Conservation (phyloP, 2,113 vertebrate genomes). For the Bombycilla garrulus region DNA sequence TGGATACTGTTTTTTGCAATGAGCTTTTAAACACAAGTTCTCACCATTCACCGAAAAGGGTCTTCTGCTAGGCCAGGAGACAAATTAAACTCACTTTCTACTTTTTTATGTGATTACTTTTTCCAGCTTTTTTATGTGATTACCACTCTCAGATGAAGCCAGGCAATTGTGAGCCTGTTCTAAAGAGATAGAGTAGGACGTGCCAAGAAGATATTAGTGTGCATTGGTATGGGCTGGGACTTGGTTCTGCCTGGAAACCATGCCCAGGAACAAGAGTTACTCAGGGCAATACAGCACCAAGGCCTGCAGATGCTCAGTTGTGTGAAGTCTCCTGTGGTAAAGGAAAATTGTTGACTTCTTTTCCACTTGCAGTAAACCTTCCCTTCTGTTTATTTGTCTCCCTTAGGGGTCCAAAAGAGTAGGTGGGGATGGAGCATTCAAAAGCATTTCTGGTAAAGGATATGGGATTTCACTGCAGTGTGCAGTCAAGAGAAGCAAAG, state of each 20-base stretch:
- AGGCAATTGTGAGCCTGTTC: neutral
- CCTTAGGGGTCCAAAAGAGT: neutral
- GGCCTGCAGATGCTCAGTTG: neutral
- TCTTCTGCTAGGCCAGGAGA: neutral
- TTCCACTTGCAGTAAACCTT: neutral
- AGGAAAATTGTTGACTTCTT: neutral
- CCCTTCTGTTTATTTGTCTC: neutral
- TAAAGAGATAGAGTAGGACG: neutral
- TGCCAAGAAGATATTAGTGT: neutral
- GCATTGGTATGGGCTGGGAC: neutral
- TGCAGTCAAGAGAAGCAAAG: neutral
- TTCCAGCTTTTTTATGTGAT: neutral
- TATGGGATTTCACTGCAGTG: neutral
- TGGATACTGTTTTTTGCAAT: neutral
- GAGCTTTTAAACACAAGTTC: neutral
- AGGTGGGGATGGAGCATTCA: neutral
- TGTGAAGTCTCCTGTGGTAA: neutral
- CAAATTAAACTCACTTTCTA: conserved; percentile 32
- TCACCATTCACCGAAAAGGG: neutral
- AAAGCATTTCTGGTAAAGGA: neutral
- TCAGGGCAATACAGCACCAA: neutral
- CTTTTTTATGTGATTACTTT: neutral
- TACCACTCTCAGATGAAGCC: neutral
- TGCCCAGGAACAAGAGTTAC: neutral
- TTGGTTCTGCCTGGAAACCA: conserved; percentile 1